Evolutionary conservation across 2,797 vertebrate species (phyloP), one percentile per base, ranked within the genome.

Genomic region (Geotrypetes seraphini): DNA sequence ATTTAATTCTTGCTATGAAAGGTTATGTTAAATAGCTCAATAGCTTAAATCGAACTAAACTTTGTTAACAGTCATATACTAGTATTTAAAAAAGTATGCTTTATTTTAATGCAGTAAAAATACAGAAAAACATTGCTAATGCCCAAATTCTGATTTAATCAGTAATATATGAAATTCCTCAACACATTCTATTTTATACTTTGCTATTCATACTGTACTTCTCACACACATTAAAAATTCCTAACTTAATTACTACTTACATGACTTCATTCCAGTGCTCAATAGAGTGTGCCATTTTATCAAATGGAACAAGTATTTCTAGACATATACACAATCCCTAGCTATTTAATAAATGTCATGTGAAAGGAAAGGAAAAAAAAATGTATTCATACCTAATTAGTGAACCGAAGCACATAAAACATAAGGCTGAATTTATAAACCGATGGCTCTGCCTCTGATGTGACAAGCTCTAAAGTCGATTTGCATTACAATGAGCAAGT

Each of bases 301-400:
- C 21, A 28, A 22, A 2, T 36, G 15, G 3, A 50, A 20, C 33
- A 31, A 41, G 22, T 29, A n/a, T 36, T 39, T 39, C 19, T 33
- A 41, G 33, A 35, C 35, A 15, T 41, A 13, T 5, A 36, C 35
- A 42, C 5, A 21, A 53, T 22, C 20, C 8, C 10, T 38, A 14
- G 9, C 1, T 23, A n/a, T 25, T 4, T 37, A 44, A 29, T 31
- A 27, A 7, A 31, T 17, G 8, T 16, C 19, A 42, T 12, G 13
- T 16, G n/a, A 49, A 36, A 57, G 16, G 19, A 35, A 60, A 16
- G 12, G 41, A 38, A 45, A 40, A 45, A 40, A 25, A 25, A 19
- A 47, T 45, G 14, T 7, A 31, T 37, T 43, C n/a, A 18, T 9
- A 31, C 24, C 6, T 53, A 49, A 52, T 50, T 39, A 40, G 52